Conservation (phyloP, 2,888 invertebrate species). For the Tetramorium bicarinatum region DNA sequence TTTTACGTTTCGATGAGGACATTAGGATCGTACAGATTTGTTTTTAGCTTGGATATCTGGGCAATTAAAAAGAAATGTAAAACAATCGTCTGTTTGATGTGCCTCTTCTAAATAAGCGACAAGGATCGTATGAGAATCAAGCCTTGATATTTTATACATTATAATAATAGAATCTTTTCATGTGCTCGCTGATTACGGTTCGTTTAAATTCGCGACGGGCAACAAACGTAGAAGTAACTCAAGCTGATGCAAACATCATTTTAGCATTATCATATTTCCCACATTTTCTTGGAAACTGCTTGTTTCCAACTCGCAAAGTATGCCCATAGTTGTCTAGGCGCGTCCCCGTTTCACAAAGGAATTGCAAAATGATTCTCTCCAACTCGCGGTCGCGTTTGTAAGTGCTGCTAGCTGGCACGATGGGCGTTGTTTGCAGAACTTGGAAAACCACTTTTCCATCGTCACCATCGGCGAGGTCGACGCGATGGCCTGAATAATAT, state of each 20-base stretch:
- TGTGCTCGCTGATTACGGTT: not conserved
- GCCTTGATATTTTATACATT: not conserved
- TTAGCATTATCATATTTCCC: constrained; percentile 37
- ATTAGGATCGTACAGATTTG: not conserved
- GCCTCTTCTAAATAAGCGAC: not conserved
- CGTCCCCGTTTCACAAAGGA: constrained; percentile 50
- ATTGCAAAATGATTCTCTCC: constrained; percentile 47
- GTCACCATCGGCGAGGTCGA: constrained; percentile 34
- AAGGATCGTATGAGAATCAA: not conserved
- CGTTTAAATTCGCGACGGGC: constrained; percentile 9
- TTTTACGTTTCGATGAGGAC: not conserved
- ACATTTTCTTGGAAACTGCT: constrained; percentile 34
- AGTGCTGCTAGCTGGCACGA: constrained; percentile 15
- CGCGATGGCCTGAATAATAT: constrained; percentile 24
- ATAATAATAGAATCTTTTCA: not conserved
- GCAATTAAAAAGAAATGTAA: not conserved
- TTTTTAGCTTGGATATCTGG: not conserved
- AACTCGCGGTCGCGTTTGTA: constrained; percentile 35
- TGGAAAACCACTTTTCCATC: constrained; percentile 52
- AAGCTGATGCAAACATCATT: constrained; percentile 12
- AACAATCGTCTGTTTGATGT: not conserved
- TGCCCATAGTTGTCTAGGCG: constrained; percentile 24
- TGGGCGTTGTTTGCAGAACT: constrained; percentile 54
- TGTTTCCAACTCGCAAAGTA: constrained; percentile 3
- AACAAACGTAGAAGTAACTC: not conserved